A percentile compares a stretch with the other conserved stretches of the same genome.
phyloP scores from a whole-genome alignment of 2,113 vertebrate species.

The Apus apus region DNA sequence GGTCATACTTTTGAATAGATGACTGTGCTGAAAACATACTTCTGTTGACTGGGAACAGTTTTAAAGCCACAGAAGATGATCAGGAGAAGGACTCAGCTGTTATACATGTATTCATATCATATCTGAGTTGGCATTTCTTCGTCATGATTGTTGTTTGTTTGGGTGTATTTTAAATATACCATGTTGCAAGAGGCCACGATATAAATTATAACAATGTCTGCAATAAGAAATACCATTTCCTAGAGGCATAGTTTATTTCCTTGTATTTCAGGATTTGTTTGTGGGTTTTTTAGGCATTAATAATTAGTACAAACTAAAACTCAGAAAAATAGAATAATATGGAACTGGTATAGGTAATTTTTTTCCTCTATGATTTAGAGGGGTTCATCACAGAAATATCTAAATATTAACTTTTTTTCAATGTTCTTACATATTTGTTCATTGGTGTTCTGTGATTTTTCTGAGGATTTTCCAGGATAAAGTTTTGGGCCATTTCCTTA shows the following conservation, averaged over 20 bases:
- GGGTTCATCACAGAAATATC: background rate
- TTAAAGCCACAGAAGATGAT: background rate
- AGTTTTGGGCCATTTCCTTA: background rate
- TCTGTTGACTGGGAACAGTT: background rate
- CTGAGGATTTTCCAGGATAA: background rate
- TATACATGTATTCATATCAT: background rate
- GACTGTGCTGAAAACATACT: background rate
- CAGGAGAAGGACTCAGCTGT: background rate
- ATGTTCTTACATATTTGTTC: background rate
- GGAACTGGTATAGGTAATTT: background rate
- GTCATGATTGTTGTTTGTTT: background rate
- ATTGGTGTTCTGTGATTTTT: background rate
- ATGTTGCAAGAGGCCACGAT: background rate
- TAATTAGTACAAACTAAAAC: background rate
- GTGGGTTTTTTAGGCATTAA: background rate
- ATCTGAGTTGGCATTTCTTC: background rate
- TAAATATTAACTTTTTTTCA: background rate
- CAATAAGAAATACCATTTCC: background rate
- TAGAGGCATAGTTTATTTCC: background rate
- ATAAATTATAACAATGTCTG: background rate
- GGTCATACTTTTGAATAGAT: background rate
- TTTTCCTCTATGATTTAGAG: background rate
- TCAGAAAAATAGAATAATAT: background rate
- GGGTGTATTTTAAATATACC: background rate
- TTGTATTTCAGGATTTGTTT: background rate